These are phyloP conservation scores for Actinostola sp. DNA, from an alignment of 92 coral and sea anemone species.

Conservation along the genomic window DNA sequence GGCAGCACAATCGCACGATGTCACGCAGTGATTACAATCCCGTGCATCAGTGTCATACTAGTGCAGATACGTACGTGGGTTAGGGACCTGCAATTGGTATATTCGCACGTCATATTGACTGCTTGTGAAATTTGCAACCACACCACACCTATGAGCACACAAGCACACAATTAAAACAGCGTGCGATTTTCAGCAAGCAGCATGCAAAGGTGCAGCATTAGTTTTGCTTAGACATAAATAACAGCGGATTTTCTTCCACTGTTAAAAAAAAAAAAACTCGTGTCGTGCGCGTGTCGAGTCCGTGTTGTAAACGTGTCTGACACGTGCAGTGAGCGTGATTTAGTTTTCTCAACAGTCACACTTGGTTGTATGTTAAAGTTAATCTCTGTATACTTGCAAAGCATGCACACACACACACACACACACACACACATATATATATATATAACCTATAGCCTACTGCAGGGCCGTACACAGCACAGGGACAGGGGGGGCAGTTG, in stretches of 20 bases:
- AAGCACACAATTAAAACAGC: slow-evolving; percentile 6
- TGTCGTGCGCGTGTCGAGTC: too few relatives aligned
- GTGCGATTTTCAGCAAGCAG: neutral
- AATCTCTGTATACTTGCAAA: too few relatives aligned
- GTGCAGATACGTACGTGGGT: slow-evolving; percentile 16
- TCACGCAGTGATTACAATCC: neutral
- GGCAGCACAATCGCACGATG: neutral
- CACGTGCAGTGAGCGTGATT: too few relatives aligned
- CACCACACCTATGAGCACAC: slow-evolving; percentile 17
- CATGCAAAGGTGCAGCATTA: neutral
- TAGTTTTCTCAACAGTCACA: too few relatives aligned
- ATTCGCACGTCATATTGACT: slow-evolving; percentile 29
- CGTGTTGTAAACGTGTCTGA: too few relatives aligned
- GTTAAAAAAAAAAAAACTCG: too few relatives aligned
- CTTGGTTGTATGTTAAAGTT: too few relatives aligned
- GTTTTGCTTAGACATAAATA: neutral
- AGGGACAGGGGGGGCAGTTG: too few relatives aligned
- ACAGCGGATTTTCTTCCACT: neutral
- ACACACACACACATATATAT: too few relatives aligned
- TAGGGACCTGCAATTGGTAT: slow-evolving; percentile 19
- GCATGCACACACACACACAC: too few relatives aligned
- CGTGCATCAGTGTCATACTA: neutral
- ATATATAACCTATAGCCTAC: too few relatives aligned
- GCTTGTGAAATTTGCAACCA: slow-evolving; percentile 24
- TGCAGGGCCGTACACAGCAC: too few relatives aligned